These are phyloP conservation scores for Malurus melanocephalus DNA, from an alignment of 2,113 vertebrate species.

Conservation along the genomic window DNA sequence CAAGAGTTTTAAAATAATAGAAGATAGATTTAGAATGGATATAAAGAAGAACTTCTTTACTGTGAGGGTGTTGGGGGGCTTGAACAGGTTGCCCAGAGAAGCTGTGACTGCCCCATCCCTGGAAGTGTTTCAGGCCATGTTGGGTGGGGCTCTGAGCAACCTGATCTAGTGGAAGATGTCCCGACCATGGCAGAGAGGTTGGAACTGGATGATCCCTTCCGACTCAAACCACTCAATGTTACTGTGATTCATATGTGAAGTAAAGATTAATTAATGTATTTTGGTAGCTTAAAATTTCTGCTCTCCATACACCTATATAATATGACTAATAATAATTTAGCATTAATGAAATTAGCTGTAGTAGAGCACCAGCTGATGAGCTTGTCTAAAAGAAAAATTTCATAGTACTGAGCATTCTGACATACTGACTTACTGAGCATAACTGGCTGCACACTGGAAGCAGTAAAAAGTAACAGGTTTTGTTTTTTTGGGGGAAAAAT, in stretches of 20 bases:
- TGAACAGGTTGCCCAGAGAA: background rate
- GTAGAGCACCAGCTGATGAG: background rate
- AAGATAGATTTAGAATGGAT: background rate
- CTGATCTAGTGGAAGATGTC: background rate
- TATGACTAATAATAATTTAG: background rate
- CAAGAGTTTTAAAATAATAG: background rate
- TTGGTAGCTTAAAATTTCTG: background rate
- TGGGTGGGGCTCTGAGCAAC: background rate
- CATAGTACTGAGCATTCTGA: background rate
- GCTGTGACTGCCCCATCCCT: background rate
- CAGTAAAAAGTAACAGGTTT: background rate
- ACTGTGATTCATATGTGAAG: background rate
- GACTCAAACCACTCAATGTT: background rate
- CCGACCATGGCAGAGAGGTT: accelerated
- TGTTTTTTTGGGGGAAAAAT: background rate
- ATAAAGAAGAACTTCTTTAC: background rate
- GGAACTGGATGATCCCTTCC: background rate
- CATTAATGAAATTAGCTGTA: background rate
- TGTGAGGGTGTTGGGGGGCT: background rate
- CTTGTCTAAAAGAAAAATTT: background rate
- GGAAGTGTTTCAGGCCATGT: background rate
- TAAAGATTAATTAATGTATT: background rate
- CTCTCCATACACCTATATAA: background rate
- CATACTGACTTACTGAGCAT: background rate
- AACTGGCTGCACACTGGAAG: background rate